Evolutionary conservation across 2,113 vertebrate genomes (phyloP), one percentile per base, ranked within the genome.

Genomic region (Elephas maximus): DNA sequence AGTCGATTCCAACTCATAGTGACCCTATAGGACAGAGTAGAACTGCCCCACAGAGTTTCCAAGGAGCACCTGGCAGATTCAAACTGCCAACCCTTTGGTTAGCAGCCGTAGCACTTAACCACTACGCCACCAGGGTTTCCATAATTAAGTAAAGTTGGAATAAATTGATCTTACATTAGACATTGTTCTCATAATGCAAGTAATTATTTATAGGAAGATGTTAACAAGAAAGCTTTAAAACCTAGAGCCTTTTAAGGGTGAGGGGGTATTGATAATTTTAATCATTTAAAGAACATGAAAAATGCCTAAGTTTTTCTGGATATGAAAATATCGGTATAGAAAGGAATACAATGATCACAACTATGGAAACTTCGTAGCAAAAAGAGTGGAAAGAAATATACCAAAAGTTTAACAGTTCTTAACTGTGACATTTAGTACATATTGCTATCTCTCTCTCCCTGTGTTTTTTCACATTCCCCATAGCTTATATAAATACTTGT

Each of bases 221-320:
- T 12, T 53, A 63, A 88, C 1, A 85, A 88, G 12, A 92, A 44
- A 62, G 74, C 2, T 51, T 94, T 74, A 81, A 91, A 95, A 65
- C 88, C 28, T 74, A n/a, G 30, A 71, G 69, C 33, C 3, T 51
- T 53, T 28, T 82, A 51, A 8, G 78, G 51, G 76, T 18, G 45
- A 24, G 8, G 78, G 5, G 12, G 12, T 48, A 93, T 23, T 78
- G 65, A 51, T 83, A 62, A 6, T 67, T 92, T 69, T 90, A 93
- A 24, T 30, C 69, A 15, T 81, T 94, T 90, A 93, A 98, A 63
- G 5, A 77, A 33, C 74, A 83, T 62, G 20, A 65, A 91, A 79
- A 79, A 67, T 62, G 15, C n/a, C 8, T 26, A 77, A 76, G 0
- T 3, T 30, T 88, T 86, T 96, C 65, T 85, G 15, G 53, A 67